These are phyloP conservation scores for Nerophis ophidion DNA, from an alignment of 2,113 vertebrate genomes.

Conservation along the genomic window DNA sequence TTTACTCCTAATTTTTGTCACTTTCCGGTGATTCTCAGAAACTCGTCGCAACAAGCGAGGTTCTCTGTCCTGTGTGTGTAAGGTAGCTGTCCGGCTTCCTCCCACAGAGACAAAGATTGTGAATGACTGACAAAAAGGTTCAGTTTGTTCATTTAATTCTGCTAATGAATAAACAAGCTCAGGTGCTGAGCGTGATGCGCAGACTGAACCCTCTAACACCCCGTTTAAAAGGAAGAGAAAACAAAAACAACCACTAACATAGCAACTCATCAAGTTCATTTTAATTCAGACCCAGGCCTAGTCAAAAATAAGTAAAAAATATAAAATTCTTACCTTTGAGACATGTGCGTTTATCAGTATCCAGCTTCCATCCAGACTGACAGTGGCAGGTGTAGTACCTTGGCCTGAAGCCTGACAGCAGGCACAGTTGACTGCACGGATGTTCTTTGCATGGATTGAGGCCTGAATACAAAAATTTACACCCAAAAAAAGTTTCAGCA, in stretches of 20 bases:
- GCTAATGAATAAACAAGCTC: no score
- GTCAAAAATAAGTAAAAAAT: not conserved
- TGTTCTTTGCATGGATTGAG: constrained; percentile 76
- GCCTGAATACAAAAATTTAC: constrained; percentile 55
- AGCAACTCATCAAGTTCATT: no score
- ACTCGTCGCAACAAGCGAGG: no score
- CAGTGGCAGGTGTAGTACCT: constrained; percentile 83
- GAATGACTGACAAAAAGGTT: no score
- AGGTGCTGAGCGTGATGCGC: no score
- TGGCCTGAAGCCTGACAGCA: constrained; percentile 78
- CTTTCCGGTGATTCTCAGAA: no score
- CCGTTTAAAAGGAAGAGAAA: not conserved
- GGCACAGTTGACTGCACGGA: constrained; percentile 83
- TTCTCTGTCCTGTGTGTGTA: no score
- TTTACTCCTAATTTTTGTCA: no score
- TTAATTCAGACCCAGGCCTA: not conserved
- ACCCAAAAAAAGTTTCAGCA: not conserved
- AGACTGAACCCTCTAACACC: no score
- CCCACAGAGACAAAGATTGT: no score
- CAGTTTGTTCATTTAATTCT: no score
- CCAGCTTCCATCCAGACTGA: constrained; percentile 85
- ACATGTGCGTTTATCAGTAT: constrained; percentile 77
- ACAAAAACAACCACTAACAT: not conserved
- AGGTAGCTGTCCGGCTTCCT: no score
- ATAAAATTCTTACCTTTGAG: constrained; percentile 70